Evolutionary conservation across 1,140 invertebrate genomes (phyloP), one percentile per base, ranked within the genome.

Genomic region (Diuraphis noxia): DNA sequence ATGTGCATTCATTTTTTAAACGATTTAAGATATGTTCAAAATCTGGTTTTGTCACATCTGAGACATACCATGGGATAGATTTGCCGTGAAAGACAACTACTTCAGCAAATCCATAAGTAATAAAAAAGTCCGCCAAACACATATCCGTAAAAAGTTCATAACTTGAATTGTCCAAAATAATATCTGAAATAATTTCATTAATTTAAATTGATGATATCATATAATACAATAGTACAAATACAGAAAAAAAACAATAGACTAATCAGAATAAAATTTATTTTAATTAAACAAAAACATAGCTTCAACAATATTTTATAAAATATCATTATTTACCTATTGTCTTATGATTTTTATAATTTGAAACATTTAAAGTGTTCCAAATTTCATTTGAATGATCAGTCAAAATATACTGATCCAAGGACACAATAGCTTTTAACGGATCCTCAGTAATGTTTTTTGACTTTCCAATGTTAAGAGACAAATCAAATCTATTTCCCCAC

Each of bases 51-150:
- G 96, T 97, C 1, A 97, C 96, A 94, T 99, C 99, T 23, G 98
- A 99, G 3, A 99, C 96, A 94, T 98, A 99, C 99, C 99, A 99
- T 0, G 99, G 98, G 92, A 98, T 96, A 21, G 95, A 94, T 95
- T 99, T 99, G 0, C 96, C 96, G 94, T 99, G 96, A 93, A 99
- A 97, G 91, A 96, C 94, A 79, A 99, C 95, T 94, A 95, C 95
- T 49, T 94, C 93, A 0, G 96, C 96, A 34, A 98, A 94, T 63
- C 95, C 95, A 91, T 95, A 94, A 36, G 95, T 93, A 43, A 97
- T 93, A 8, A 99, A 94, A 93, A 97, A 97, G 92, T 97, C 96
- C 19, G 97, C 97, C 23, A 99, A 93, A 93, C 97, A 97, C 0
- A 99, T 94, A 94, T 99, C 99, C 7, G 96, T 96, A 92, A 98